Conservation (phyloP, 30 jellyfish, hydroid and myxozoan genomes). For the Chironex yamaguchii region DNA sequence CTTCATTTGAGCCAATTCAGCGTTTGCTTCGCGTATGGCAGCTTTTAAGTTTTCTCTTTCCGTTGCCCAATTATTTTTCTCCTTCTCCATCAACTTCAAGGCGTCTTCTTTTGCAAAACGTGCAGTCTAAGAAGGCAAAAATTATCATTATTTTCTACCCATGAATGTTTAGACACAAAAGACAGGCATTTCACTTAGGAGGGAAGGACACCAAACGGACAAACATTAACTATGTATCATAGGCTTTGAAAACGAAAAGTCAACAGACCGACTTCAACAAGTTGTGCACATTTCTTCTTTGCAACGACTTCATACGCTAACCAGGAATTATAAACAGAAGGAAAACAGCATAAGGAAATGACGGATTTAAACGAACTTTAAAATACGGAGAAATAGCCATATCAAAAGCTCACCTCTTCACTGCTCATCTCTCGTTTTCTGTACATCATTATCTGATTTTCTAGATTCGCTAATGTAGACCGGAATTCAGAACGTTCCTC, state of each 20-base stretch:
- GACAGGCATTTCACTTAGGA: too few species aligned
- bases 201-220: too few species aligned
- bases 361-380: background rate
- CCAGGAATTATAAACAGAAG: too few species aligned
- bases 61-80: background rate
- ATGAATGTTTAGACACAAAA: too few species aligned
- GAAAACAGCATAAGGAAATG: background rate
- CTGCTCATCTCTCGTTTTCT: conserved; percentile 68
- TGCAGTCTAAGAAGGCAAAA: too few species aligned
- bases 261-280: too few species aligned
- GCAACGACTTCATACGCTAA: too few species aligned
- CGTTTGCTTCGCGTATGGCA: background rate
- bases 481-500: conserved; percentile 75
- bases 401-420: conserved; percentile 33
- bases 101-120: too few species aligned
- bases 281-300: too few species aligned
- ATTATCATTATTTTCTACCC: too few species aligned
- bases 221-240: too few species aligned
- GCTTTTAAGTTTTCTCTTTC: background rate
- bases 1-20: background rate
- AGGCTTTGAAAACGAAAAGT: too few species aligned
- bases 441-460: conserved; percentile 71
- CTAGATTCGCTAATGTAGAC: conserved; percentile 51
- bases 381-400: background rate
- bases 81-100: background rate